Evolutionary conservation across 2,797 vertebrate species (phyloP).

Genomic region (Lithobates pipiens): DNA sequence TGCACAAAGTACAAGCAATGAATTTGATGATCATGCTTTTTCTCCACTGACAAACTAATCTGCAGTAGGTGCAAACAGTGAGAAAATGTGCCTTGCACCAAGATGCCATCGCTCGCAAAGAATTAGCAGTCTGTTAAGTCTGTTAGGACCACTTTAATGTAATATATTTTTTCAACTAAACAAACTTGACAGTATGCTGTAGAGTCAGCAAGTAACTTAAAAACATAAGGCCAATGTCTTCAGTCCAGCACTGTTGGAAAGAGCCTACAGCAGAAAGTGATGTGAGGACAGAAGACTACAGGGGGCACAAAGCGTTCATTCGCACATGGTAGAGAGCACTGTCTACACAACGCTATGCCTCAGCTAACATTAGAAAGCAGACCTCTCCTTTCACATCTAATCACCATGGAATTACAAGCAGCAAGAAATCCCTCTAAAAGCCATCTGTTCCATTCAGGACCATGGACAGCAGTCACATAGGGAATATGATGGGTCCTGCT

Average conservation of each 20-base stretch:
- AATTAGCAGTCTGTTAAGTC: too few species aligned
- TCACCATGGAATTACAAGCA: not conserved
- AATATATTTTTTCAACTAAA: too few species aligned
- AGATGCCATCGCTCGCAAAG: too few species aligned
- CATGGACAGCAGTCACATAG: constrained; percentile 38
- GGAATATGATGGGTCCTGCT: not conserved
- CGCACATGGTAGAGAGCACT: not conserved
- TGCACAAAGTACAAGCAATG: too few species aligned
- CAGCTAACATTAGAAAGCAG: constrained; percentile 21
- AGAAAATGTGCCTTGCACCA: too few species aligned
- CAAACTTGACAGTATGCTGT: too few species aligned
- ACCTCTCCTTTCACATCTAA: not conserved
- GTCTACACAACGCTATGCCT: constrained; percentile 10
- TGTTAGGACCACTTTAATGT: too few species aligned
- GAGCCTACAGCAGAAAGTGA: constrained; percentile 38
- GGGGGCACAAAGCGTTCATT: constrained; percentile 16
- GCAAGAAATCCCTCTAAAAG: not conserved
- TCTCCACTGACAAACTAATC: too few species aligned
- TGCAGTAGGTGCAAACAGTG: too few species aligned
- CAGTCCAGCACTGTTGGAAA: not conserved
- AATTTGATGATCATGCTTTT: too few species aligned
- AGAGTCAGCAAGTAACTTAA: not conserved
- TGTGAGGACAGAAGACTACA: constrained; percentile 35
- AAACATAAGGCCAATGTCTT: not conserved
- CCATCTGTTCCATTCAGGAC: constrained; percentile 43